Base-by-base conservation (phyloP, 1,140 invertebrate genomes). In the Sminthurides bifidus region DNA sequence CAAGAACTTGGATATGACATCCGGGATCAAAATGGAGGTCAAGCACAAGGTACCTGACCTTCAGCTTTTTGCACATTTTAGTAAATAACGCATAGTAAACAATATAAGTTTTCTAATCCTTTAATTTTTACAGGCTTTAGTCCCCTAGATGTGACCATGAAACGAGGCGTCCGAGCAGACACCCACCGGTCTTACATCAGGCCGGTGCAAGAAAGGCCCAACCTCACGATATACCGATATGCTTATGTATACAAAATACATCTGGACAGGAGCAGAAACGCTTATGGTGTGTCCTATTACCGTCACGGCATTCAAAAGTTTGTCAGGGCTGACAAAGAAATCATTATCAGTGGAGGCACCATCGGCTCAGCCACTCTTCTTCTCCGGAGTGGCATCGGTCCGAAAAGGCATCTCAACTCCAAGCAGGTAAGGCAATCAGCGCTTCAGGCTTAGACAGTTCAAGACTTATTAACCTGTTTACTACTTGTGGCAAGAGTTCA, bases 311-410 rank as follows among this genome's bases (percentile, higher is more conserved):
- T 56, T 2, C 49, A 23, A 21, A 43, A 44, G 6, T 65, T 45
- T 37, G 60, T 55, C 0, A 30, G 40, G 1, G 62, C 66, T 2
- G 52, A n/a, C 8, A 69, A 68, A 45, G 69, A 71, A 64, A 62
- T 70, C 1, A 67, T 71, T 50, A 10, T 54, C 0, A 49, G 52
- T 54, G 71, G 67, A 8, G 72, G 72, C 12, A 60, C 67, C 0
- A 57, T 74, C 12, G 62, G 62, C 23, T 66, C 67, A 5, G 67
- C 73, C 3, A 66, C 73, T 52, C 33, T 77, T 19, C 61, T 77
- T 5, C 68, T 77, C 67, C 61, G 77, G 0, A 75, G 73, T 12
- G 75, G 75, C n/a, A 66, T 77, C 31, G 76, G 76, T n/a, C 73
- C 74, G 0, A 67, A 62, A 35, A 56, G 69, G 2, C 68, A 76